Evolutionary conservation across 1,140 invertebrate genomes (phyloP).

Genomic region (Pentalonia nigronervosa): DNA sequence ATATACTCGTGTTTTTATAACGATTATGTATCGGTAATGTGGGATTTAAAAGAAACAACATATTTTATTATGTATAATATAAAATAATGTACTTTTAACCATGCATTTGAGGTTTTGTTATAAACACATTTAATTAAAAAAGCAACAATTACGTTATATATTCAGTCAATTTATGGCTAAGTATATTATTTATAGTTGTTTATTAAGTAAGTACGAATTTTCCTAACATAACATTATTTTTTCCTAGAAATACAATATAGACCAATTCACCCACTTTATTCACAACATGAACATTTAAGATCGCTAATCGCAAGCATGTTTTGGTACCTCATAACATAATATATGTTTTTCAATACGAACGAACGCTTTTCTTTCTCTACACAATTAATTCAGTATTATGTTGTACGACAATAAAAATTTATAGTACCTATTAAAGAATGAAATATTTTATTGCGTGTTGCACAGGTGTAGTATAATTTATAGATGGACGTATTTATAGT

Average conservation of each 20-base stretch:
- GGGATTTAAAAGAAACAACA: no score
- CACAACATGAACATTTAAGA: not conserved
- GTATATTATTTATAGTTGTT: not conserved
- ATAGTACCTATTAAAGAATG: not conserved
- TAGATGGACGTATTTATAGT: not conserved
- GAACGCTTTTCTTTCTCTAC: not conserved
- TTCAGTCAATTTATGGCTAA: not conserved
- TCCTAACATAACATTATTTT: no score
- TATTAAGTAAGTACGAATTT: not conserved
- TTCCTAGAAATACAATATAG: not conserved
- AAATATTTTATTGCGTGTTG: not conserved
- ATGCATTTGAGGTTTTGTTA: no score
- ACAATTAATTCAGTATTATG: not conserved
- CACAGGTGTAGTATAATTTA: not conserved
- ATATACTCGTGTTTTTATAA: no score
- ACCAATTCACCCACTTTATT: not conserved
- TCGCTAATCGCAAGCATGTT: slow-evolving; percentile 12
- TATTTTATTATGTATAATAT: no score
- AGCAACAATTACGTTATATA: not conserved
- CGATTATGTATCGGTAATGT: no score
- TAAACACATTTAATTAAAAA: not conserved
- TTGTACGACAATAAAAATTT: not conserved
- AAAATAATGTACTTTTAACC: no score
- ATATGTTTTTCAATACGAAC: not conserved
- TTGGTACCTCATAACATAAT: not conserved